These are phyloP conservation scores for Epicampocera succincta DNA, from an alignment of 2,888 invertebrate genomes.

Conservation along the genomic window DNA sequence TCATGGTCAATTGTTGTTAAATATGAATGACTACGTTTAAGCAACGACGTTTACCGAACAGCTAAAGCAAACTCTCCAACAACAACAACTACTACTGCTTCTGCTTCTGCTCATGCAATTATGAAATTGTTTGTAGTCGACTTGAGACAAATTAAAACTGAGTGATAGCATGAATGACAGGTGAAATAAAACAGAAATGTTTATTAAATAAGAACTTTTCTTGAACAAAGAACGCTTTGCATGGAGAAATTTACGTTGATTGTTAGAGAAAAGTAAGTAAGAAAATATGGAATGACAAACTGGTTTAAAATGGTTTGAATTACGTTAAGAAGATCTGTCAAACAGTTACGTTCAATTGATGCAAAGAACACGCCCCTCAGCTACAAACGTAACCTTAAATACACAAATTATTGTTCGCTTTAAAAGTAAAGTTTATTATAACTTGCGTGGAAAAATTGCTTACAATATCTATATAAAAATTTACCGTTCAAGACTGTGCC, in stretches of 20 bases:
- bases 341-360: too few relatives aligned
- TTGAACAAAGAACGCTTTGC: neutral
- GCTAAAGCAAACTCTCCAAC: too few relatives aligned
- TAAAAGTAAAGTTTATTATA: too few relatives aligned
- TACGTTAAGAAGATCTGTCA: too few relatives aligned
- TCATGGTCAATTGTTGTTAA: slow-evolving; percentile 66
- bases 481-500: too few relatives aligned
- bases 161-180: slow-evolving; percentile 10
- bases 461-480: too few relatives aligned
- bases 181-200: slow-evolving; percentile 1
- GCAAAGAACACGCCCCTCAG: too few relatives aligned
- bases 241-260: neutral
- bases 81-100: neutral
- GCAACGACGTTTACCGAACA: neutral
- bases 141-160: slow-evolving; percentile 46
- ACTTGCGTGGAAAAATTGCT: too few relatives aligned
- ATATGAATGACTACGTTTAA: slow-evolving; percentile 26
- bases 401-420: too few relatives aligned
- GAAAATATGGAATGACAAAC: neutral
- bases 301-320: too few relatives aligned
- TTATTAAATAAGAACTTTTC: neutral
- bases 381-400: too few relatives aligned
- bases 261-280: neutral
- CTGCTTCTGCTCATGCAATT: slow-evolving; percentile 28
- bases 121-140: slow-evolving; percentile 11